Evolutionary conservation across 2,888 invertebrate genomes (phyloP).

Genomic region (Spilarctia lutea): DNA sequence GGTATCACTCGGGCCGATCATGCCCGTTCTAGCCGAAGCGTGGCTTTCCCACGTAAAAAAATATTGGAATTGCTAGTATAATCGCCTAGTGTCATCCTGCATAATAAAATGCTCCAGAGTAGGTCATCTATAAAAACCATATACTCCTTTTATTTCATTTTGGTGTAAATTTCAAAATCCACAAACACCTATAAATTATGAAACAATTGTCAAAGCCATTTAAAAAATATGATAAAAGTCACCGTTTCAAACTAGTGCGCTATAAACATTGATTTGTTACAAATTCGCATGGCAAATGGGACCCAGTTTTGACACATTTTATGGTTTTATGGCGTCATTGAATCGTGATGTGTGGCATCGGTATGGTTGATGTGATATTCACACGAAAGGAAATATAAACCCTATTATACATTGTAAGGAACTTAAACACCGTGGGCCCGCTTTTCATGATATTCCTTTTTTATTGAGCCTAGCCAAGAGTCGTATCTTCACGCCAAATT

Average conservation of each 20-base stretch:
- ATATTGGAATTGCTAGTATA: no score
- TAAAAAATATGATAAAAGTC: conserved; percentile 20
- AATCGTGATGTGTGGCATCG: conserved; percentile 59
- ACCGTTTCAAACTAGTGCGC: conserved; percentile 26
- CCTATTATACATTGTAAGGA: not conserved
- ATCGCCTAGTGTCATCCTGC: no score
- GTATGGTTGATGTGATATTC: conserved; percentile 40
- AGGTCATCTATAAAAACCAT: no score
- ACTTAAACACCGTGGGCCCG: not conserved
- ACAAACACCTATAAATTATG: not conserved
- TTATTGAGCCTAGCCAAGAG: no score
- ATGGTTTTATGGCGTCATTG: conserved; percentile 56
- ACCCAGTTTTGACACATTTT: conserved; percentile 63
- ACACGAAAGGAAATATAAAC: conserved; percentile 30
- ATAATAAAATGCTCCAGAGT: no score
- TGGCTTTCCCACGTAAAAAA: no score
- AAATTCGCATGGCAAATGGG: conserved; percentile 57
- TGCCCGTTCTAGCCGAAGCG: no score
- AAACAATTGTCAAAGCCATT: not conserved
- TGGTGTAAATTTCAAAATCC: not conserved
- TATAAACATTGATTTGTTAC: conserved; percentile 57
- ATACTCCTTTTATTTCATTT: no score
- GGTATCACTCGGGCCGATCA: no score
- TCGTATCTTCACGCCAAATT: no score
- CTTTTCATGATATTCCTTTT: not conserved